Evolutionary conservation across 2,888 invertebrate genomes (phyloP).

Genomic region (Epistrophella euchroma): DNA sequence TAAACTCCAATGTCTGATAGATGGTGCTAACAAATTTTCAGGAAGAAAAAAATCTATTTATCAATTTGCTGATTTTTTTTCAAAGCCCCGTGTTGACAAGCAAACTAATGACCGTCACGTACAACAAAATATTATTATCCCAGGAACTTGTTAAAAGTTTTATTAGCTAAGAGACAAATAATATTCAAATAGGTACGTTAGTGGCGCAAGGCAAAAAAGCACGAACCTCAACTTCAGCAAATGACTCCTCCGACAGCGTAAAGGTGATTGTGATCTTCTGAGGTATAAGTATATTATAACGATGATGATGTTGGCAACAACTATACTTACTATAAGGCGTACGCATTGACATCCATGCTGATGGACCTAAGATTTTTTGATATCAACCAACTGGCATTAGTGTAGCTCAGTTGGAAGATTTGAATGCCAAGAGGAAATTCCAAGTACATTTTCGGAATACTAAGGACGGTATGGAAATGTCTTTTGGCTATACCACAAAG

Average conservation of each 20-base stretch:
- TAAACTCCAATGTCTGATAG: background rate
- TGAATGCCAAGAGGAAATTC: slow-evolving; percentile 70
- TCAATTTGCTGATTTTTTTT: slow-evolving; percentile 7
- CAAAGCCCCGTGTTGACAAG: slow-evolving; percentile 35
- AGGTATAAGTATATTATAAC: background rate
- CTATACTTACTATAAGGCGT: background rate
- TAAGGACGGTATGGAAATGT: slow-evolving; percentile 36
- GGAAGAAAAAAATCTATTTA: background rate
- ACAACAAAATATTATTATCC: slow-evolving; percentile 40
- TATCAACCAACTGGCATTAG: background rate
- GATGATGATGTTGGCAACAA: slow-evolving; percentile 24
- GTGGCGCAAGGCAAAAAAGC: background rate
- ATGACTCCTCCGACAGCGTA: slow-evolving; percentile 6
- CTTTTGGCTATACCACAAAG: background rate
- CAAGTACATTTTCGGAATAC: slow-evolving; percentile 56
- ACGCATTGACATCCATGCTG: slow-evolving; percentile 59
- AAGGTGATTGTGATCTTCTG: slow-evolving; percentile 43
- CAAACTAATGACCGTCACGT: slow-evolving; percentile 67
- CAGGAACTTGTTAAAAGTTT: slow-evolving; percentile 72
- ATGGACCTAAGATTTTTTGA: slow-evolving; percentile 55
- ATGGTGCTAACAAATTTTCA: background rate
- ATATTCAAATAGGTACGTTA: slow-evolving; percentile 68
- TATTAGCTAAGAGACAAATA: slow-evolving; percentile 31
- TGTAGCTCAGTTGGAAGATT: slow-evolving; percentile 17
- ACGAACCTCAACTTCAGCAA: slow-evolving; percentile 46